Evolutionary conservation across 2,113 vertebrate genomes (phyloP).

Genomic region (Percopsis transmontana): DNA sequence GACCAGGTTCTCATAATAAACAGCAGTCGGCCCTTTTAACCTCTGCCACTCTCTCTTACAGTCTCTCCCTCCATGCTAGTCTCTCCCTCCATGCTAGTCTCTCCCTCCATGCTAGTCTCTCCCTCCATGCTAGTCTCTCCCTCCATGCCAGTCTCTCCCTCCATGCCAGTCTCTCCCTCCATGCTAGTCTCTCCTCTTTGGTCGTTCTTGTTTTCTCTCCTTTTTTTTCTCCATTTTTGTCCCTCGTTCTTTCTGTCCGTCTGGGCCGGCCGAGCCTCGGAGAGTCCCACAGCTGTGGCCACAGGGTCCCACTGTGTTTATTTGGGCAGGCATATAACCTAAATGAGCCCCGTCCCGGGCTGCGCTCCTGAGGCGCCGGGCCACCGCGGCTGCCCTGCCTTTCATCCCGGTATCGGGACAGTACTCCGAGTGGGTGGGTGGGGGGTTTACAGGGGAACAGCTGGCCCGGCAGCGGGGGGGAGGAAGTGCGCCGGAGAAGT

Average conservation of each 20-base stretch:
- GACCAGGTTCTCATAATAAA: constrained; percentile 75
- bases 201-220: constrained; percentile 13
- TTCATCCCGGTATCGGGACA: constrained; percentile 73
- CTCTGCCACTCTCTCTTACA: constrained; percentile 25
- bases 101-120: not conserved
- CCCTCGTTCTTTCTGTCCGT: constrained; percentile 46
- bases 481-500: constrained; percentile 56
- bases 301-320: constrained; percentile 71
- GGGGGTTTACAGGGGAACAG: constrained; percentile 60
- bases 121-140: not conserved
- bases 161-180: not conserved
- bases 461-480: constrained; percentile 52
- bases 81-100: not conserved
- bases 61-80: not conserved
- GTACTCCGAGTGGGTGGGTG: constrained; percentile 50
- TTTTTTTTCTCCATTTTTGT: constrained; percentile 60
- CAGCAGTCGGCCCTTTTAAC: constrained; percentile 69
- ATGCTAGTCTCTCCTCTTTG: not conserved
- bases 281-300: constrained; percentile 72
- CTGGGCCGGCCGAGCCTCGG: constrained; percentile 62
- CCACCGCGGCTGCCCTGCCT: constrained; percentile 62
- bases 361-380: constrained; percentile 68
- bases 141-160: not conserved
- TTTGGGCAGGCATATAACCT: constrained; percentile 75
- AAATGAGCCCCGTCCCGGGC: constrained; percentile 76